Evolutionary conservation across 2,797 vertebrate species (phyloP).

Genomic region (Sebastiscus albofasciatus): DNA sequence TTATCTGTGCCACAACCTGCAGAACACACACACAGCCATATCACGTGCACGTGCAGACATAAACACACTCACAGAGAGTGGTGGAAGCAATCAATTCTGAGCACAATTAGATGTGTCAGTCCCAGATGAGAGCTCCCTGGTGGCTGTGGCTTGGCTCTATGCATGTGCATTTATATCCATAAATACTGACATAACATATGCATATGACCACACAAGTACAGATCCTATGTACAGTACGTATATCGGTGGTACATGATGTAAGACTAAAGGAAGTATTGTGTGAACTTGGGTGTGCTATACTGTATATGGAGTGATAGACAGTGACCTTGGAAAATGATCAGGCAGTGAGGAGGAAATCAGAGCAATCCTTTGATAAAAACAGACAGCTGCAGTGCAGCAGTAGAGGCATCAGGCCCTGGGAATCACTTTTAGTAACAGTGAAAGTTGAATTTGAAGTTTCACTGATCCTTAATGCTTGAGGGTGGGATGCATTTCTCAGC

Average conservation of each 20-base stretch:
- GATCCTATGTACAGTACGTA: not conserved
- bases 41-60: not conserved
- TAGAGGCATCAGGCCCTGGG: too few species aligned
- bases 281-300: not conserved
- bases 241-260: not conserved
- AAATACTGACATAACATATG: not conserved
- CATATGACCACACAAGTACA: not conserved
- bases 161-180: not conserved
- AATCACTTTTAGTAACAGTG: not conserved
- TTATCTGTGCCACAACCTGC: constrained; percentile 43
- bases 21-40: constrained; percentile 20
- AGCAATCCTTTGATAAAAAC: not conserved
- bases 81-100: constrained; percentile 45
- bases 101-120: constrained; percentile 39
- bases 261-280: not conserved
- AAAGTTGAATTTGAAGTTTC: not conserved
- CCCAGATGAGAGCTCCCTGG: constrained; percentile 36
- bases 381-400: not conserved
- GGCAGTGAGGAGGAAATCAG: not conserved
- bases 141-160: constrained; percentile 28
- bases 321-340: constrained; percentile 18
- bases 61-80: constrained; percentile 8
- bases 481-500: not conserved
- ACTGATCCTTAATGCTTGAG: not conserved
- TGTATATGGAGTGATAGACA: constrained; percentile 10